These are phyloP conservation scores for Cynopterus sphinx DNA, from an alignment of 2,797 vertebrate species.

Conservation along the genomic window DNA sequence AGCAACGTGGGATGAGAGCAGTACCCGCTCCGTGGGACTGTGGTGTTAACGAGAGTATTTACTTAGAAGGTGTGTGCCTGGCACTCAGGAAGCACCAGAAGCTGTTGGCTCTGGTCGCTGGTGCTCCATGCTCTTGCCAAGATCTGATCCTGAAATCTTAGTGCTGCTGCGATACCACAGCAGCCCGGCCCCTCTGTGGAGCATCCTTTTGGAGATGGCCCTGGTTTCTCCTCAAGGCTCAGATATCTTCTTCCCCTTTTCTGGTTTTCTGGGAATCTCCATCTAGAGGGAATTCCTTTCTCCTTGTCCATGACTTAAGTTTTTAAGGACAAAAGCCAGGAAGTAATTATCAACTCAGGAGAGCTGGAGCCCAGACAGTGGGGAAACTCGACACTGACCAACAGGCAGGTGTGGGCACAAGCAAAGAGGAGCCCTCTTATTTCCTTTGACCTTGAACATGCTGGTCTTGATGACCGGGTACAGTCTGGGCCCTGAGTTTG, in stretches of 20 bases:
- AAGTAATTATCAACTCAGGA: background rate
- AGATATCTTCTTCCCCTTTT: background rate
- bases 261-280: background rate
- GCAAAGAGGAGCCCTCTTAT: background rate
- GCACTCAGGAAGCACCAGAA: fast-evolving
- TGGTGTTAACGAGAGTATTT: fast-evolving
- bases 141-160: fast-evolving
- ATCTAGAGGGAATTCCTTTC: background rate
- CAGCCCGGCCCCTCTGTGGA: background rate
- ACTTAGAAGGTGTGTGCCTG: background rate
- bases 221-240: background rate
- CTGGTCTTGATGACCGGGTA: background rate
- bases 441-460: background rate
- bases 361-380: background rate
- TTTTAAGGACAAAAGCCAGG: background rate
- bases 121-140: too few relatives aligned
- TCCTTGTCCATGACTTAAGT: background rate
- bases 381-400: fast-evolving
- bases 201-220: background rate
- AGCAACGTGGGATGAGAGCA: background rate
- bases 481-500: background rate
- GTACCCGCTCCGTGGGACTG: fast-evolving
- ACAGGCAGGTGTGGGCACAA: fast-evolving
- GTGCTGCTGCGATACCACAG: fast-evolving
- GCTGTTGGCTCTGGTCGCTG: fast-evolving